Evolutionary conservation across 2,797 vertebrate genomes (phyloP).

Genomic region (Tenualosa thibaudeaui): DNA sequence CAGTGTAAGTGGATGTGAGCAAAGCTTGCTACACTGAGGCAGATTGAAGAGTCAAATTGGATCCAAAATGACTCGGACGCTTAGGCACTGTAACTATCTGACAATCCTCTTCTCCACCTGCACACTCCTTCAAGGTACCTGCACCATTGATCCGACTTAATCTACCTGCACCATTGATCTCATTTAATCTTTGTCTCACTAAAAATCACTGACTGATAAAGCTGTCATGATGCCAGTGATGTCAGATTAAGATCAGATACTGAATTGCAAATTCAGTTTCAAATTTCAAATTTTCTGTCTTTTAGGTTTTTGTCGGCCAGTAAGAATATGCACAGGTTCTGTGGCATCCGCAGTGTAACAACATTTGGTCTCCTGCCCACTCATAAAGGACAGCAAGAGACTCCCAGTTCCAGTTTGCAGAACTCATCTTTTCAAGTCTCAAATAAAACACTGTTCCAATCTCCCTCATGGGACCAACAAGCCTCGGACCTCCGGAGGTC

Average conservation of each 20-base stretch:
- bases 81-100: neutral
- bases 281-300: neutral
- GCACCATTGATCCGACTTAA: neutral
- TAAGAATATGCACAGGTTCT: neutral
- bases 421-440: neutral
- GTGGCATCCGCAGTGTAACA: neutral
- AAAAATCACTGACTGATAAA: neutral
- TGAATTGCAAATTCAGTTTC: too few relatives aligned
- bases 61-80: neutral
- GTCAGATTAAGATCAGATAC: too few relatives aligned
- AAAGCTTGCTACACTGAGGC: neutral
- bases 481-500: slow-evolving; percentile 78
- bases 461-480: slow-evolving; percentile 72
- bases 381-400: neutral
- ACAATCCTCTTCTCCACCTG: neutral
- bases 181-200: neutral
- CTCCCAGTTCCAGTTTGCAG: neutral
- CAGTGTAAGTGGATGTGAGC: neutral
- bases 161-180: neutral
- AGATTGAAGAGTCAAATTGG: neutral
- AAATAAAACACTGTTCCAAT: neutral
- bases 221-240: neutral
- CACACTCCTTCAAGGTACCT: neutral
- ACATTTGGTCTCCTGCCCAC: slow-evolving; percentile 2
- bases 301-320: neutral